These are phyloP conservation scores for Diplolepis rosae DNA, from an alignment of 2,888 invertebrate genomes.

Conservation along the genomic window DNA sequence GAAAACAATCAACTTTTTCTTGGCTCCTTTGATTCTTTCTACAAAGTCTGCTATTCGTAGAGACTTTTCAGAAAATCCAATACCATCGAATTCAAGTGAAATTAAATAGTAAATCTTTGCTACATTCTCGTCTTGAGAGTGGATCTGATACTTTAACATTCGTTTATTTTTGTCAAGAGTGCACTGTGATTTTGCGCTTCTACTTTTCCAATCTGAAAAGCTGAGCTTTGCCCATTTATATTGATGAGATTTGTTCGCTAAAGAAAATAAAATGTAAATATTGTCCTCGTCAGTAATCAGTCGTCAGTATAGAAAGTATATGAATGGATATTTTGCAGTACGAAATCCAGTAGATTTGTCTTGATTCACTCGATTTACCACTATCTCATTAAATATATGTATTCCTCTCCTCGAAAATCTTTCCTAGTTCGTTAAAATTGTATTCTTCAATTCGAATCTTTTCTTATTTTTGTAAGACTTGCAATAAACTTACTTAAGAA, in stretches of 20 bases:
- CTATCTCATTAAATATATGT: constrained; percentile 11
- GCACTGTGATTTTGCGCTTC: constrained; percentile 20
- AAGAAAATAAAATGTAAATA: constrained; percentile 37
- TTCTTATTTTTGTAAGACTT: background rate
- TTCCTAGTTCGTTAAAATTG: background rate
- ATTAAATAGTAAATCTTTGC: constrained; percentile 45
- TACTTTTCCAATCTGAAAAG: constrained; percentile 34
- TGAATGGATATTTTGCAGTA: background rate
- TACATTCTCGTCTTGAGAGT: constrained; percentile 61
- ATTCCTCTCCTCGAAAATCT: background rate
- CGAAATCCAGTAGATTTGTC: background rate
- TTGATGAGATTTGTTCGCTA: constrained; percentile 43
- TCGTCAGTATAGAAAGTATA: background rate
- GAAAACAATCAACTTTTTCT: background rate
- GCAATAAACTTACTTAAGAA: background rate
- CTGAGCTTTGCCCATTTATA: constrained; percentile 43
- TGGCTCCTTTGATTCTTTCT: background rate
- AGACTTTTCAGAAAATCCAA: background rate
- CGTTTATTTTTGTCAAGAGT: constrained; percentile 60
- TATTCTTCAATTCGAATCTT: background rate
- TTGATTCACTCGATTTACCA: constrained; percentile 25
- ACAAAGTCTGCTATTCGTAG: background rate
- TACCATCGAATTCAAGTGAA: constrained; percentile 39
- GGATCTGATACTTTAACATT: constrained; percentile 60
- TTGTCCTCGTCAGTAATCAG: constrained; percentile 39